Base-by-base conservation (phyloP, 37 sponge, comb jelly and placozoan species). In the Beroe ovata region DNA sequence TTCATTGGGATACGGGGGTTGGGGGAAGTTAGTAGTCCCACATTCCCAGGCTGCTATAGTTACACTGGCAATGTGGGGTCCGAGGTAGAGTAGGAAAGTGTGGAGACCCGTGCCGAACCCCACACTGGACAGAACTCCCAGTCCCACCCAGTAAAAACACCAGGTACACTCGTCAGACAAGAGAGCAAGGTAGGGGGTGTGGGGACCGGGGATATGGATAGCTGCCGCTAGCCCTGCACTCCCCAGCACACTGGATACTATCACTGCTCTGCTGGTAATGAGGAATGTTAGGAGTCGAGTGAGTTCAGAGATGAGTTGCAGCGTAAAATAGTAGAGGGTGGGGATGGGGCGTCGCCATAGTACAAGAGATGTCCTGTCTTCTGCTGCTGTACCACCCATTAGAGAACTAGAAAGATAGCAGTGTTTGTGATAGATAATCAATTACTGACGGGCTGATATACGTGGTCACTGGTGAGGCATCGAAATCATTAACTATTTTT, bases 51-150 rank as follows among this genome's bases (percentile, higher is more conserved):
- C 99, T 34, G 99, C 96, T 25, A 99, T 91, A 4, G 99, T 96
- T 16, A 99, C 99, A 59, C 94, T 93, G n/a, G 99, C 96, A 60
- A 99, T 99, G 93, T 94, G 94, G 22, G 99, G 99, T n/a, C 99
- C 99, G 39, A 97, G 91, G 69, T 97, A 97, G 60, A 97, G 93
- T 25, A 97, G 77, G 91, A 99, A 99, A 22, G 99, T 99, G 81
- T 95, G 99, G 20, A 99, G 91, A 16, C 99, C 99, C 11, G 99
- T 99, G 20, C 99, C 99, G 59, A 97, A 89, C 6, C 97, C 97
- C 25, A 97, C 90, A 34, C 94, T 94, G 22, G 99, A 99, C 23
- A 99, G 92, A 61, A 99, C 89, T 0, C 99, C 99, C 0, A 99
- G 89, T 14, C 96, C 95, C 16, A 96, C 88, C 99, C 99, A 99